Evolutionary conservation across 53 echinoderm and acorn worm genomes (phyloP), one percentile per base, ranked within the genome.

Genomic region (Luidia sarsii): DNA sequence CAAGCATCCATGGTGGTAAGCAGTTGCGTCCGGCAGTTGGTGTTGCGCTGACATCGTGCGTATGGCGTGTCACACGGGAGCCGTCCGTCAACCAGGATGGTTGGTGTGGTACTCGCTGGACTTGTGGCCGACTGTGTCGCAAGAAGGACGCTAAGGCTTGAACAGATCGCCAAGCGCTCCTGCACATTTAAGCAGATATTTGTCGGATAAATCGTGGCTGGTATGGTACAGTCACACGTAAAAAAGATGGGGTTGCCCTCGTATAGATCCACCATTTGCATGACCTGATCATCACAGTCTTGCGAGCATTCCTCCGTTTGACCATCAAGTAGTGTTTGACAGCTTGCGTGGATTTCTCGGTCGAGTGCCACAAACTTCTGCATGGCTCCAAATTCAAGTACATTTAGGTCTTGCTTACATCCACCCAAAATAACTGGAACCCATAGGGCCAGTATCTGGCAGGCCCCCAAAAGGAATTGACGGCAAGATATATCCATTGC

Each of bases 101-200:
- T 77, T 0, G 77, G 77, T 11, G 77, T 77, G 14, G 77, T 77
- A 32, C 77, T 77, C 13, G 77, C n/a, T 10, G 50, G 71, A n/a
- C 4, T 18, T 2, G 63, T 63, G 63, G 14, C 28, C 1, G 23
- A 6, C 46, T 38, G 35, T 61, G 19, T 14, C 21, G 57, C 39
- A 0, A 19, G 45, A 11, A 56, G 5, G 15, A 22, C 38, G 24
- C 38, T 39, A 30, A 77, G 30, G 16, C 30, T 77, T 7, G 77
- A 33, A 39, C 77, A 77, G 20, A 77, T 14, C 31, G 30, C 48
- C 41, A 77, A 23, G 2, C 77, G 77, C 7, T 62, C 77, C 25
- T 60, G 77, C 30, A 46, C 29, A 9, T 21, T 18, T 4, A 48
- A 0, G 48, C 77, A 77, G 2, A 45, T 15, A 1, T 60, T 29